Evolutionary conservation across 2,113 vertebrate genomes (phyloP).

Genomic region (Otus sunia): DNA sequence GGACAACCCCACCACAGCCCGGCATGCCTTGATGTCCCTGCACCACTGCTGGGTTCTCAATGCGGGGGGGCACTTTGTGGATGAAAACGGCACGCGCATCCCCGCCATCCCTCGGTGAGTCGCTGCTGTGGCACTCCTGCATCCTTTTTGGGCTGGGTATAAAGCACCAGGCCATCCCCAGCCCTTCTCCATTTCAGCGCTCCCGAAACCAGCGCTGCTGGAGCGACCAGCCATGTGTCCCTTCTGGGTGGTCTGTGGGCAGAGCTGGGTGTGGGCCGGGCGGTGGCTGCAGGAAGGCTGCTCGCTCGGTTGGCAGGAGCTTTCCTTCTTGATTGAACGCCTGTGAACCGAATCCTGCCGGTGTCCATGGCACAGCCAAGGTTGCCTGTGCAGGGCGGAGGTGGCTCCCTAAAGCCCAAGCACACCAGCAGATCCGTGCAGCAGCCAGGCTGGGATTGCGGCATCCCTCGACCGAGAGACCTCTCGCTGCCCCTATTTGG

Average conservation of each 20-base stretch:
- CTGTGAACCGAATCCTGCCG: neutral
- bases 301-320: neutral
- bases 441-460: neutral
- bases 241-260: neutral
- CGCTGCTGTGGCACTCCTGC: neutral
- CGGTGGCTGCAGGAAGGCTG: neutral
- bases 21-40: slow-evolving; percentile 91
- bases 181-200: neutral
- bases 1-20: slow-evolving; percentile 94
- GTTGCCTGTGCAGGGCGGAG: neutral
- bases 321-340: neutral
- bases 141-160: neutral
- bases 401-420: neutral
- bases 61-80: slow-evolving; percentile 91
- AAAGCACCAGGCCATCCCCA: neutral
- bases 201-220: neutral
- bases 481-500: accelerated
- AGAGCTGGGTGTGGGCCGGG: neutral
- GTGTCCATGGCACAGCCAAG: neutral
- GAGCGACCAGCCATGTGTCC: accelerated
- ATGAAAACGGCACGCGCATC: slow-evolving; percentile 88
- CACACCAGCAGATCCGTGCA: accelerated
- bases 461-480: neutral
- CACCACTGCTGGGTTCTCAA: slow-evolving; percentile 98
- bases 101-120: slow-evolving; percentile 93